Conservation (phyloP, 1,140 invertebrate genomes). For the Papilio helenus region DNA sequence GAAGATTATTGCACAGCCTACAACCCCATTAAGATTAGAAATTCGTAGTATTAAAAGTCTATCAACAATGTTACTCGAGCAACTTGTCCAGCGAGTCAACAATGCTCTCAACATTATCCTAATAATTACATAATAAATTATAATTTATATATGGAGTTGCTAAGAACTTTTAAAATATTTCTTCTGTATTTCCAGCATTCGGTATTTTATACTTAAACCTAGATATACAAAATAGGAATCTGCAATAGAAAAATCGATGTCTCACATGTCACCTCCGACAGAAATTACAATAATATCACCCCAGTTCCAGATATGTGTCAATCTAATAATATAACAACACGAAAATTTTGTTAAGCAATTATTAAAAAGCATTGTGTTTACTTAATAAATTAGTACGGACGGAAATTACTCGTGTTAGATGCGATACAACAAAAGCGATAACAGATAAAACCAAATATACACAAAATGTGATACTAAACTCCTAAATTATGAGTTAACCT, state of each 20-base stretch:
- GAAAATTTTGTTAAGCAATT: conserved; percentile 28
- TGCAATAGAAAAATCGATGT: conserved; percentile 70
- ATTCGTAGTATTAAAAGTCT: conserved; percentile 45
- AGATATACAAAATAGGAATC: conserved; percentile 79
- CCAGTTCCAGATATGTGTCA: conserved; percentile 53
- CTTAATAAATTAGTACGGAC: conserved; percentile 46
- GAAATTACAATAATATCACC: conserved; percentile 44
- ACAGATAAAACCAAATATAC: conserved; percentile 1
- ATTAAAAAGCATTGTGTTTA: conserved; percentile 34
- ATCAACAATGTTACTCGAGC: conserved; percentile 23
- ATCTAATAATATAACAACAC: conserved; percentile 28
- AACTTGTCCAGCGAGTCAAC: conserved; percentile 39
- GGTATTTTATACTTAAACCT: conserved; percentile 68
- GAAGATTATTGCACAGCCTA: conserved; percentile 35
- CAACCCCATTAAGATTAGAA: conserved; percentile 43
- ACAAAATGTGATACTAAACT: neutral
- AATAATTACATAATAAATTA: conserved; percentile 62
- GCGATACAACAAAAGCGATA: neutral
- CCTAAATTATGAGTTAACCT: neutral
- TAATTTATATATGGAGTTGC: conserved; percentile 49
- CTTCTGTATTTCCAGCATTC: conserved; percentile 29
- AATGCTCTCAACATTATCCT: conserved; percentile 57
- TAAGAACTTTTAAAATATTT: conserved; percentile 52
- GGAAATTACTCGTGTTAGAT: conserved; percentile 44
- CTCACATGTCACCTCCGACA: conserved; percentile 30